A percentile compares a stretch with the other conserved stretches of the same genome.
phyloP scores from a whole-genome alignment of 2,113 vertebrate genomes.

The Peromyscus leucopus region DNA sequence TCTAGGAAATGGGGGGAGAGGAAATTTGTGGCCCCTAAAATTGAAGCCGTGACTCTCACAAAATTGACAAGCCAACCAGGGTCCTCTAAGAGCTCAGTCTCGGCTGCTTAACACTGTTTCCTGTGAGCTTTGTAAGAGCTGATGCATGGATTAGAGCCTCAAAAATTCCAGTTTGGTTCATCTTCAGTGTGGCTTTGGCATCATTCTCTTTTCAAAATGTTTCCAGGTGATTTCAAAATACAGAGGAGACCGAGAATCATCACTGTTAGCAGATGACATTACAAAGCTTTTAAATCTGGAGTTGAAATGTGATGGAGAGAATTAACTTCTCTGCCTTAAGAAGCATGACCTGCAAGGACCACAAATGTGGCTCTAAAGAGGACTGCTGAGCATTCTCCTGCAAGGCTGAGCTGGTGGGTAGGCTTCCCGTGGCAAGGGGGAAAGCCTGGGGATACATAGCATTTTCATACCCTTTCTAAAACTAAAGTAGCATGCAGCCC shows the following conservation, averaged over 20 bases:
- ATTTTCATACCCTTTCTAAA: background rate
- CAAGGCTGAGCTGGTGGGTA: background rate
- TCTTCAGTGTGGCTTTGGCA: background rate
- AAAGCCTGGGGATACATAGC: background rate
- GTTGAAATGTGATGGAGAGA: background rate
- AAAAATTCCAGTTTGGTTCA: constrained; percentile 16
- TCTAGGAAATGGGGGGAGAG: background rate
- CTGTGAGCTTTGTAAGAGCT: background rate
- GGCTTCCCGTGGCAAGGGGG: background rate
- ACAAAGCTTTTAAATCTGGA: constrained; percentile 13
- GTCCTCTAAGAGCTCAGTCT: background rate
- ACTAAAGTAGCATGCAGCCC: background rate
- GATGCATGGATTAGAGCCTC: background rate
- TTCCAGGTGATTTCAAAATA: background rate
- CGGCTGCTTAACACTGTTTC: background rate
- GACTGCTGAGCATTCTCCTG: background rate
- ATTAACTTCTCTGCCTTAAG: background rate
- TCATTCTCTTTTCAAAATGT: background rate
- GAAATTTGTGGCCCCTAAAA: background rate
- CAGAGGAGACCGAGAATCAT: background rate
- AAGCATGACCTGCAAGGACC: background rate
- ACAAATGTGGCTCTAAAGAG: background rate
- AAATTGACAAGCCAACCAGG: background rate
- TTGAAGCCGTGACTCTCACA: background rate
- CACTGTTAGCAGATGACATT: background rate